Evolutionary conservation across 1,140 invertebrate species (phyloP), one percentile per base, ranked within the genome.

Genomic region (Melitaea cinxia): DNA sequence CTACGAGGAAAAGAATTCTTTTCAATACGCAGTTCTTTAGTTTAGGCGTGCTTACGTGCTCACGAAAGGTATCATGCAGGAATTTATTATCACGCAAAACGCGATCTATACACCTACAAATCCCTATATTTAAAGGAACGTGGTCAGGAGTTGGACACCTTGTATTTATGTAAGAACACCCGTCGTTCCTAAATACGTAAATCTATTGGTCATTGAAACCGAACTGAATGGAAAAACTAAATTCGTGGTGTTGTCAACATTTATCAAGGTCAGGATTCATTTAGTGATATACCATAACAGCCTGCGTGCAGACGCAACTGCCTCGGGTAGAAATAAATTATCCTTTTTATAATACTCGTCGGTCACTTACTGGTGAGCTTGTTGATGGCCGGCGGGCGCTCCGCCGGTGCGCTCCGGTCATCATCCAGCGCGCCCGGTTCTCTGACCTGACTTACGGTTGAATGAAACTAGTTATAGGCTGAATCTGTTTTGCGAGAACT

Each of bases 401-500:
- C 45, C 53, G 68, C 63, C 68, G 49, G 56, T 54, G 57, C 28
- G 65, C 66, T 37, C 63, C 54, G 72, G 70, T 76, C 70, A 67
- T 62, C 63, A 65, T 45, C 68, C 62, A 63, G 45, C 54, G 58
- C 39, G 66, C 63, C 61, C 72, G 70, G 78, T 81, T 77, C 70
- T 65, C 72, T 80, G 74, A 78, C 72, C 76, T 60, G 70, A 35
- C 55, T 58, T 66, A 68, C 57, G 55, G 56, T 70, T 50, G 67
- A 65, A 37, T 58, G 49, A 30, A 73, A 76, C 74, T 69, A 67
- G 71, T 73, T 76, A 55, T 47, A 28, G 42, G 30, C 45, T 55
- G 53, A 72, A 59, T 30, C 42, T 60, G 12, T 56, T 60, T 35
- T 42, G 28, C 54, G n/a, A 45, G 42, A 6, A 57, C 37, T 26